phyloP scores from a whole-genome alignment of 2,113 vertebrate species.

The Pithys albifrons region DNA sequence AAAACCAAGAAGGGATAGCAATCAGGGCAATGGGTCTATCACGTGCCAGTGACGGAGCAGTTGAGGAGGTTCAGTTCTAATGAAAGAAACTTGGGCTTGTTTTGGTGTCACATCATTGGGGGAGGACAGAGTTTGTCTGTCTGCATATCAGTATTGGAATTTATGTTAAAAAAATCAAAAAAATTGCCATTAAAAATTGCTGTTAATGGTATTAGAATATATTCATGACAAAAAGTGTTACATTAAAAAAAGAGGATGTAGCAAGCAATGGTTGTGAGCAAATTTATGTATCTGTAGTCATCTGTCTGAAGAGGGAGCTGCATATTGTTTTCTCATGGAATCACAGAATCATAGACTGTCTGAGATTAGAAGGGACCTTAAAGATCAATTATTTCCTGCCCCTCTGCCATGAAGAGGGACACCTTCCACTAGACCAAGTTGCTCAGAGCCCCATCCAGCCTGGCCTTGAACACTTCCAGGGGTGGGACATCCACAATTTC shows the following conservation, averaged over 20 bases:
- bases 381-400: neutral
- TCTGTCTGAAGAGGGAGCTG: neutral
- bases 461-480: too few species aligned
- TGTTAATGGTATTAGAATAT: neutral
- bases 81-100: neutral
- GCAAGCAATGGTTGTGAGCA: neutral
- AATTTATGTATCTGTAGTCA: neutral
- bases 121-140: neutral
- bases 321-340: neutral
- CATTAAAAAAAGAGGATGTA: neutral
- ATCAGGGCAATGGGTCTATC: neutral
- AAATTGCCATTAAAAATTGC: neutral
- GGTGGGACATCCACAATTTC: neutral
- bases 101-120: neutral
- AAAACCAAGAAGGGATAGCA: neutral
- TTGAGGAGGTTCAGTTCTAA: neutral
- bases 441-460: neutral
- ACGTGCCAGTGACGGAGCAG: neutral
- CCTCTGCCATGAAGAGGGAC: fast-evolving
- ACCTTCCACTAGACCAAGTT: neutral
- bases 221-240: neutral
- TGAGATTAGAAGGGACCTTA: neutral
- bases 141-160: neutral
- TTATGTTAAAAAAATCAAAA: neutral
- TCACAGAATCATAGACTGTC: neutral